Percentiles rank a stretch among this genome's conserved stretches.
These are phyloP conservation scores for Drosophila basisetae DNA, from an alignment of 2,888 invertebrate genomes.

Conservation along the genomic window DNA sequence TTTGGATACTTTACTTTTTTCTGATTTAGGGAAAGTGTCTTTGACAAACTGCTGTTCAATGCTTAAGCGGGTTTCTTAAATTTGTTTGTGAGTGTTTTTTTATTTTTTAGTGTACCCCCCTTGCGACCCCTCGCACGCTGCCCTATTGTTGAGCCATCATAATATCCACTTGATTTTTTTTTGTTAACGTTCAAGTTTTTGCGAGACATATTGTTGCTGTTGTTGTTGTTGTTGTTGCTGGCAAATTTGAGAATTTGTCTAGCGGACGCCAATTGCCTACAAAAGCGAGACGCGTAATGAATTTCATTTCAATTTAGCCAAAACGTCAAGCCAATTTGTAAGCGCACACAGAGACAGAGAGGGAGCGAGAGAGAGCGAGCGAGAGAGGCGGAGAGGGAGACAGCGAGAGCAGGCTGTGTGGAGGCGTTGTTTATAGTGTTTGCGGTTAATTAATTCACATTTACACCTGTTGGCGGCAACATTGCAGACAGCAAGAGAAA, in stretches of 20 bases:
- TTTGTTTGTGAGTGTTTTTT: neutral
- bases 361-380: neutral
- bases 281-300: slow-evolving; percentile 63
- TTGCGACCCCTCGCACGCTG: neutral
- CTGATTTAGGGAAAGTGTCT: neutral
- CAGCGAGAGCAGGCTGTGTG: neutral
- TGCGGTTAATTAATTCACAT: slow-evolving; percentile 85
- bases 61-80: fast-evolving
- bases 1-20: neutral
- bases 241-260: slow-evolving; percentile 62
- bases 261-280: slow-evolving; percentile 50
- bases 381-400: neutral
- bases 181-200: slow-evolving; percentile 33
- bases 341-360: slow-evolving; percentile 24
- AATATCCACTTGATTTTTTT: slow-evolving; percentile 69
- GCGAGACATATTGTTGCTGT: slow-evolving; percentile 57
- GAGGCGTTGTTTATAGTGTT: slow-evolving; percentile 83
- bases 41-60: neutral
- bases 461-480: slow-evolving; percentile 83
- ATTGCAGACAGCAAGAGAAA: slow-evolving; percentile 44
- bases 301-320: slow-evolving; percentile 74
- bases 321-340: slow-evolving; percentile 75
- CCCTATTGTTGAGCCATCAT: slow-evolving; percentile 43
- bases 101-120: slow-evolving; percentile 2
- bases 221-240: slow-evolving; percentile 21